Evolutionary conservation across 2,888 invertebrate genomes (phyloP).

Genomic region (Abscondita cerata): DNA sequence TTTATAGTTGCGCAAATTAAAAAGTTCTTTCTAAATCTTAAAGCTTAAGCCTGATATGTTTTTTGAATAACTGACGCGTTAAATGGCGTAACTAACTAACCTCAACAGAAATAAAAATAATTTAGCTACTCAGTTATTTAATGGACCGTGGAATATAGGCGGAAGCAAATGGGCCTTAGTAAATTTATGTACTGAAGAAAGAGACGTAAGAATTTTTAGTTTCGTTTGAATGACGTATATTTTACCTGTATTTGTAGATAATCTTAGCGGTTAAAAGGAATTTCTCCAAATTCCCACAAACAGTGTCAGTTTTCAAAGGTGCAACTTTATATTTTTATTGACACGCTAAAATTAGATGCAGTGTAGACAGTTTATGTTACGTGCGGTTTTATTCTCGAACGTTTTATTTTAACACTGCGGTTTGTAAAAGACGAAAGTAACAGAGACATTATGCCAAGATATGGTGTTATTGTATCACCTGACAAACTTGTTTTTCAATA

Average conservation of each 20-base stretch:
- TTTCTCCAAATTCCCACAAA: conserved; percentile 19
- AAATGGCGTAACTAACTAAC: conserved; percentile 51
- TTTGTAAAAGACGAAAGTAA: conserved; percentile 16
- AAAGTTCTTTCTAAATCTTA: conserved; percentile 1
- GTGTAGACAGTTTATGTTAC: conserved; percentile 27
- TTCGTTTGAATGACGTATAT: neutral
- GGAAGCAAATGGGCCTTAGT: conserved; percentile 47
- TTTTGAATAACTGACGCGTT: conserved; percentile 30
- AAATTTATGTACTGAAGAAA: conserved; percentile 47
- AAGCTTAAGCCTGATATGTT: conserved; percentile 5
- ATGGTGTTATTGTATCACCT: neutral
- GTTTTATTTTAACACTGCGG: conserved; percentile 31
- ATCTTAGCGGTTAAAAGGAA: conserved; percentile 12
- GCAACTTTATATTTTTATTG: conserved; percentile 31
- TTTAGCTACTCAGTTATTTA: conserved; percentile 51
- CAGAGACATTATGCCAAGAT: neutral
- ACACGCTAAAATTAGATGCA: conserved; percentile 29
- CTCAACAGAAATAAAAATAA: conserved; percentile 50
- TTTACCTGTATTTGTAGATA: neutral
- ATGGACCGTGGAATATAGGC: conserved; percentile 55
- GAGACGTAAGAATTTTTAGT: conserved; percentile 20
- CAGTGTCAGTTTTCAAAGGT: conserved; percentile 24
- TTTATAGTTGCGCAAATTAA: neutral
- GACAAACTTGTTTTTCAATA: neutral
- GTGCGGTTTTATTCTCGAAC: conserved; percentile 20